Evolutionary conservation across 1,140 invertebrate species (phyloP).

Genomic region (Trichonephila clavata): DNA sequence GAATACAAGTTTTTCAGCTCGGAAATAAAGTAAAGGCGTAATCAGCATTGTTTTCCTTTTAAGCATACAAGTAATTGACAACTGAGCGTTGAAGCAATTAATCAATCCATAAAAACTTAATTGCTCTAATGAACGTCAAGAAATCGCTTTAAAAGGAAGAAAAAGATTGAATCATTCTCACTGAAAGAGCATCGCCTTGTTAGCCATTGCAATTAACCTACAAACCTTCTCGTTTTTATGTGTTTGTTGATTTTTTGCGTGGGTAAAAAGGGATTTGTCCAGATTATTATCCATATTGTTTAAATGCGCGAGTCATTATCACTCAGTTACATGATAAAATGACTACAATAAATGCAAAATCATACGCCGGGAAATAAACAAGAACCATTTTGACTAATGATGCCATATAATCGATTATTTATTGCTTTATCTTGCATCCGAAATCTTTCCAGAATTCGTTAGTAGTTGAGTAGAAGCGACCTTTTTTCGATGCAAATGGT

Average conservation of each 20-base stretch:
- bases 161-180: neutral
- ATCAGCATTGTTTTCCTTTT: too few species aligned
- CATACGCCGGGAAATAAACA: neutral
- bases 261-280: neutral
- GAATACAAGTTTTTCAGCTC: too few species aligned
- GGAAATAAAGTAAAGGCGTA: too few species aligned
- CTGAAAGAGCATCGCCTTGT: neutral
- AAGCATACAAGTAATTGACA: too few species aligned
- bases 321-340: neutral
- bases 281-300: neutral
- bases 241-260: neutral
- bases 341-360: neutral
- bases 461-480: neutral
- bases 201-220: neutral
- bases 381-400: conserved; percentile 12
- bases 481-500: neutral
- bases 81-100: neutral
- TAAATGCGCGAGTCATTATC: neutral
- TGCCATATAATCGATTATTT: neutral
- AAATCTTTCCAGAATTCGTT: neutral
- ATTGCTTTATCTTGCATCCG: neutral
- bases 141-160: neutral
- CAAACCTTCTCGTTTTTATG: neutral
- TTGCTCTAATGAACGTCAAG: neutral
- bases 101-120: neutral